These are phyloP conservation scores for Amblyopsis rosae DNA, from an alignment of 2,113 vertebrate genomes.

Conservation along the genomic window DNA sequence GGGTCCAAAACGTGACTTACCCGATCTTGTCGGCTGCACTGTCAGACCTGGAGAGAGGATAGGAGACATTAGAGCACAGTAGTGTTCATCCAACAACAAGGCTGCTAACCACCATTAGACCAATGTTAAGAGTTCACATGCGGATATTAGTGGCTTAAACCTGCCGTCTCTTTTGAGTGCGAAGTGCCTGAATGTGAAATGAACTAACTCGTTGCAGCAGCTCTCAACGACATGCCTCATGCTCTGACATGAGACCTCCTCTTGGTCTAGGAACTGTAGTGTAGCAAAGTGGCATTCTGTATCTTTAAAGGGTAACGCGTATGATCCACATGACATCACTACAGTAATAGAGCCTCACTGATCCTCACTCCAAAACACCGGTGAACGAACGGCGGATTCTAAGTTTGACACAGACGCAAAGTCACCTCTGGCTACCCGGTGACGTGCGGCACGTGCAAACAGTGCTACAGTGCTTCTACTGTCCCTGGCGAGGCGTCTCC, in stretches of 20 bases:
- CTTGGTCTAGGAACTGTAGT: not conserved
- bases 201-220: not conserved
- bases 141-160: not conserved
- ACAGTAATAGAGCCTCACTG: constrained; percentile 11
- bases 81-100: not conserved
- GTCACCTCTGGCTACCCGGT: constrained; percentile 10
- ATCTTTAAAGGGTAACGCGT: constrained; percentile 33
- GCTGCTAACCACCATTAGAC: not conserved
- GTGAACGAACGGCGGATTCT: not conserved
- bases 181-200: not conserved
- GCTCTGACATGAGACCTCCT: not conserved
- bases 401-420: constrained; percentile 15
- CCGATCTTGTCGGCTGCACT: constrained; percentile 77
- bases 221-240: not conserved
- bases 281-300: not conserved
- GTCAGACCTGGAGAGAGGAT: constrained; percentile 70
- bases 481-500: constrained; percentile 27
- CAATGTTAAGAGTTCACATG: not conserved
- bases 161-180: not conserved
- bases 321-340: constrained; percentile 50
- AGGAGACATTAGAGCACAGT: not conserved
- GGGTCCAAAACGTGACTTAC: constrained; percentile 47
- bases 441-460: constrained; percentile 16
- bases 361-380: not conserved
- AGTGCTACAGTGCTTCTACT: constrained; percentile 17